Base-by-base conservation (phyloP, 2,113 vertebrate genomes). In the Gallinago paraguaiae region DNA sequence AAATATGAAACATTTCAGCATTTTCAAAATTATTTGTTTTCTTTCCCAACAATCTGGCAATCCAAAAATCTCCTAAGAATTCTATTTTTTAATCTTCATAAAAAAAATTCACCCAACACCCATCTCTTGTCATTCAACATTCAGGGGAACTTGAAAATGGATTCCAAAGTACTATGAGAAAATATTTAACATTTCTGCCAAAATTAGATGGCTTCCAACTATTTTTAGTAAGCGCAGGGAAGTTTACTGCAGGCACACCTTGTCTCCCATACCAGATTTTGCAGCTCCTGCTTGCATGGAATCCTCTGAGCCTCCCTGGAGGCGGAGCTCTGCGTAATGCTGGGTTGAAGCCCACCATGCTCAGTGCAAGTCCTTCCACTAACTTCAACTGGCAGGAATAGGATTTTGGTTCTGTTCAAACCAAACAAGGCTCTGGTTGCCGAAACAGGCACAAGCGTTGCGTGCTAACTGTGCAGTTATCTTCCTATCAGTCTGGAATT, bases 401-500 rank as follows among this genome's bases (percentile, higher is more conserved):
- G 23, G 41, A 57, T 69, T 87, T 61, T 85, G 61, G 43, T 65
- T 64, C 45, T 19, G 20, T 53, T 59, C 28, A 45, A 31, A 31
- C 35, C 28, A 57, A 74, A 45, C 50, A 50, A 64, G 56, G 60
- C 50, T 82, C 51, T 0, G 0, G 25, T 2, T 64, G 64, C 41
- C 7, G 39, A 43, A 74, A 59, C 14, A 22, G 20, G 33, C 54
- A 10, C 0, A 0, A 59, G 30, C 0, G 4, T 7, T 67, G n/a
- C 3, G 1, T 83, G 71, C 67, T 30, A 50, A 22, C 24, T 12
- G 33, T 10, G 39, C 67, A 57, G 50, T 59, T 41, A 57, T 23
- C 50, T 51, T 54, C 59, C 37, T 31, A 33, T 22, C 24, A 8
- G 54, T 11, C 54, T 81, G 51, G 54, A 67, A 80, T 37, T 25